Evolutionary conservation across 2,113 vertebrate species (phyloP).

Genomic region (Cyprinodon tularosa): DNA sequence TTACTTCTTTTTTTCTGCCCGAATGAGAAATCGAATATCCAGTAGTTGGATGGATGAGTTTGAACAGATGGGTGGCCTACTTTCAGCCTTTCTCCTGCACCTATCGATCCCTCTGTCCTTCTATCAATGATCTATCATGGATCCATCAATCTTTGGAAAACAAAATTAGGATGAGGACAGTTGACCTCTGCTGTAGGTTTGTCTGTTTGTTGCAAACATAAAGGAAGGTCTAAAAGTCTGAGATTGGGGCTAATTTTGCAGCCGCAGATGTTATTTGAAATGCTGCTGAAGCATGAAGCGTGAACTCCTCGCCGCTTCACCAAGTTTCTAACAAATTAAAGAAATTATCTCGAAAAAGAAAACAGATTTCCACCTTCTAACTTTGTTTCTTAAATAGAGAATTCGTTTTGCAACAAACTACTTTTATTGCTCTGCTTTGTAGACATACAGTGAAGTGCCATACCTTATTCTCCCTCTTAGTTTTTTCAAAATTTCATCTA

Average conservation of each 20-base stretch:
- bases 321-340: conserved; percentile 7
- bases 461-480: neutral
- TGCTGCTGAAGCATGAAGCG: neutral
- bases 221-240: neutral
- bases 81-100: conserved; percentile 51
- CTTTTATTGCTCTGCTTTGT: neutral
- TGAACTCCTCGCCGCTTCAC: neutral
- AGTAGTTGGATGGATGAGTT: conserved; percentile 35
- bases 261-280: neutral
- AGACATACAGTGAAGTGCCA: neutral
- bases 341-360: conserved; percentile 1
- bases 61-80: conserved; percentile 66
- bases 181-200: conserved; percentile 5
- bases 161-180: conserved; percentile 3
- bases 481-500: neutral
- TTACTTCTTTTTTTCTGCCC: conserved; percentile 6
- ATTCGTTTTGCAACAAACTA: neutral
- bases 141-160: conserved; percentile 32
- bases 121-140: conserved; percentile 53
- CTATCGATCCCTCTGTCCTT: conserved; percentile 40
- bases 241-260: neutral
- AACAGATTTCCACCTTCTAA: neutral
- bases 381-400: neutral
- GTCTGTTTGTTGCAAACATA: neutral
- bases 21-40: conserved; percentile 17